Evolutionary conservation across 2,888 invertebrate species (phyloP).

Genomic region (Bibio marci): DNA sequence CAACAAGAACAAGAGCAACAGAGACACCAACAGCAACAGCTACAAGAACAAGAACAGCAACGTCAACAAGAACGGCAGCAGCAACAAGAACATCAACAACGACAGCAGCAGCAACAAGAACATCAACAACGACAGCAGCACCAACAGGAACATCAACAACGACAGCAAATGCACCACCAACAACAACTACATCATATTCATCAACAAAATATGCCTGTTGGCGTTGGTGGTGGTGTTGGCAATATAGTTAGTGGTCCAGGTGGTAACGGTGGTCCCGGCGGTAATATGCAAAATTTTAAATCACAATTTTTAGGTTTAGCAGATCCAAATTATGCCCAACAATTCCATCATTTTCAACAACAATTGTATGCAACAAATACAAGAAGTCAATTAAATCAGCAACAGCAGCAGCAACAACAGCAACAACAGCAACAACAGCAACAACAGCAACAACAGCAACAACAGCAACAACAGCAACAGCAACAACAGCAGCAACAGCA

Average conservation of each 20-base stretch:
- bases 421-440: conserved; percentile 3
- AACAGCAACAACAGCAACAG: not conserved
- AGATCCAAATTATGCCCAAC: conserved; percentile 86
- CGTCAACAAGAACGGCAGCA: no score
- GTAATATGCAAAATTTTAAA: conserved; percentile 36
- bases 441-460: conserved; percentile 8
- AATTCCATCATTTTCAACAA: conserved; percentile 91
- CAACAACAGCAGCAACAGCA: conserved; percentile 9
- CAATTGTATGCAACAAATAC: conserved; percentile 81
- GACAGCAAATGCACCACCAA: no score
- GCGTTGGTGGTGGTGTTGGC: conserved; percentile 28
- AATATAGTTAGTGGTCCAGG: conserved; percentile 22
- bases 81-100: no score
- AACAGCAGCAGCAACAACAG: conserved; percentile 6
- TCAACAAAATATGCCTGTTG: conserved; percentile 15
- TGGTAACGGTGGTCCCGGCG: conserved; percentile 24
- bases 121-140: no score
- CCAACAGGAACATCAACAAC: no score
- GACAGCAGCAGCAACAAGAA: no score
- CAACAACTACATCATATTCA: no score
- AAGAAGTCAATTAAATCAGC: conserved; percentile 35
- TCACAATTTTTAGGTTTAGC: conserved; percentile 70
- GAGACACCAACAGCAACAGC: no score
- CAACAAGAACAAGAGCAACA: no score
- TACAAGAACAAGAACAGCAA: no score